These are phyloP conservation scores for Corapipo altera DNA, from an alignment of 2,113 vertebrate genomes.

Conservation along the genomic window DNA sequence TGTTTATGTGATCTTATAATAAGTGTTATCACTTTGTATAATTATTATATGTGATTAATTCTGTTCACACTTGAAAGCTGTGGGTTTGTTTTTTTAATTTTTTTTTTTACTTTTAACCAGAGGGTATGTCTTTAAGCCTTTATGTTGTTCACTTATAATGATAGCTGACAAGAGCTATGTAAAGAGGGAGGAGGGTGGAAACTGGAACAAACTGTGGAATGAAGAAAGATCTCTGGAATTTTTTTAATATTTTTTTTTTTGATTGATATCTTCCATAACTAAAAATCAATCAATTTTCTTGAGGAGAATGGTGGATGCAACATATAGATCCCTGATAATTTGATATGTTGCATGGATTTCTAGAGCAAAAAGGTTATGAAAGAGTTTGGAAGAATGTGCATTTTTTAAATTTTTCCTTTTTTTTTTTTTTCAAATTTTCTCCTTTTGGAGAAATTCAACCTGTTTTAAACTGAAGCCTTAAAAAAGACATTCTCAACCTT, in stretches of 20 bases:
- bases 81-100: not conserved
- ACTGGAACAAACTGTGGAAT: not conserved
- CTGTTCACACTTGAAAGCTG: slow-evolving; percentile 64
- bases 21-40: slow-evolving; percentile 71
- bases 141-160: slow-evolving; percentile 62
- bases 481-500: not conserved
- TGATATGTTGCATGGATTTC: not conserved
- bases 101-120: slow-evolving; percentile 36
- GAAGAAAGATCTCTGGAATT: not conserved
- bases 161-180: slow-evolving; percentile 58
- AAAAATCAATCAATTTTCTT: not conserved
- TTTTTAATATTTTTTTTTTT: not conserved
- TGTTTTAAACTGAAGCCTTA: not conserved
- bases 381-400: not conserved
- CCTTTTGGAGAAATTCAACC: not conserved
- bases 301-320: not conserved
- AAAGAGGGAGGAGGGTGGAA: slow-evolving; percentile 24
- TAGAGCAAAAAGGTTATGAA: not conserved
- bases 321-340: not conserved
- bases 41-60: slow-evolving; percentile 74
- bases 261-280: not conserved
- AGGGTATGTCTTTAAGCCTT: slow-evolving; percentile 68
- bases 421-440: not conserved
- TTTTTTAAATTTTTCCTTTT: accelerated
- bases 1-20: slow-evolving; percentile 68